Conservation (phyloP, 2,113 vertebrate genomes). For the Lagopus muta region DNA sequence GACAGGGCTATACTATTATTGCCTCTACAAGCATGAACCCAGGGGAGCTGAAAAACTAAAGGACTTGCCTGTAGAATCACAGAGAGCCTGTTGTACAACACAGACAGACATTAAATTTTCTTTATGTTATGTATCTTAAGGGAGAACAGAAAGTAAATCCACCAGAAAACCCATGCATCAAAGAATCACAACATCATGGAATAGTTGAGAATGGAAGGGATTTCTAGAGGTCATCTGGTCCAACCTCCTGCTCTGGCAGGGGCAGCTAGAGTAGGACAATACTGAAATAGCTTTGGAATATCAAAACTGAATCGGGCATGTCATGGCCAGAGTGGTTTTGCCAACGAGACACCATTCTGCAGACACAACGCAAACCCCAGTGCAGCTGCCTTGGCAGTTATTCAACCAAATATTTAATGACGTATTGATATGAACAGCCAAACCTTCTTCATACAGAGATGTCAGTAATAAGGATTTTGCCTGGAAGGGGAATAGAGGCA, state of each 20-base stretch:
- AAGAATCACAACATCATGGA: neutral
- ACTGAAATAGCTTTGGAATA: neutral
- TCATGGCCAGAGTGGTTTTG: neutral
- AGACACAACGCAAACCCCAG: fast-evolving
- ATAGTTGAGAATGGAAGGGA: neutral
- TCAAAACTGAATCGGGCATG: neutral
- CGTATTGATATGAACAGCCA: neutral
- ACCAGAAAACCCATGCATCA: neutral
- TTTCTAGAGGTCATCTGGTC: neutral
- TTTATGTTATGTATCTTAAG: neutral
- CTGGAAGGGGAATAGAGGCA: neutral
- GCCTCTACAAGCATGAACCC: neutral
- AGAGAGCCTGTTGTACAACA: neutral
- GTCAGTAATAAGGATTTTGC: neutral
- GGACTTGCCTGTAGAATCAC: fast-evolving
- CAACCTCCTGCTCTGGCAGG: neutral
- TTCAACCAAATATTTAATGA: constrained; percentile 25
- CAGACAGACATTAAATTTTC: neutral
- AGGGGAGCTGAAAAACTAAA: neutral
- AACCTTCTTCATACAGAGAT: neutral
- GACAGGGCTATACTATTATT: neutral
- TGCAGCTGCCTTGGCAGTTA: neutral
- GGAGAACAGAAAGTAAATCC: neutral
- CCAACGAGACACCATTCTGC: neutral
- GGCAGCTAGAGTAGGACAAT: neutral